Evolutionary conservation across 2,113 vertebrate genomes (phyloP), one percentile per base, ranked within the genome.

Genomic region (Trogon surrucura): DNA sequence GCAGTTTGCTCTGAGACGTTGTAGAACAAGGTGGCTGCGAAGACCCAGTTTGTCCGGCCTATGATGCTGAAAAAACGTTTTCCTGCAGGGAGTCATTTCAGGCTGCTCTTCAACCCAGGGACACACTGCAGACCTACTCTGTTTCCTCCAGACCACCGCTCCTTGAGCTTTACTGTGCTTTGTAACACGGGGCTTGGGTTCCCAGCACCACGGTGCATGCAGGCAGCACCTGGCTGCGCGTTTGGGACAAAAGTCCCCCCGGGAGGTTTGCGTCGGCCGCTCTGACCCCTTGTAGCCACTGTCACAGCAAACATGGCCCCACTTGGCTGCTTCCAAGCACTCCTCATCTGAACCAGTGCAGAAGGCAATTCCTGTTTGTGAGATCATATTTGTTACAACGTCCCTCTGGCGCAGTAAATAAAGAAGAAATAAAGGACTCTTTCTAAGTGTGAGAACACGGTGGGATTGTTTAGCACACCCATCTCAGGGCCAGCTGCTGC

Each of bases 201-300:
- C 44, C 32, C 6, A 1, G 79, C 79, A 56, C 27, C 72, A 8
- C 2, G 0, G 9, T 23, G 64, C 41, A 4, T 9, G 53, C 80
- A 73, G 79, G 51, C 57, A 57, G 44, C 1, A 20, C 67, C 61
- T 41, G 64, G 45, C 79, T 17, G 22, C 0, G 2, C 7, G 9
- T 70, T 58, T 27, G 69, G 86, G 91, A 29, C 7, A 5, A 62
- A 64, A 51, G 27, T 7, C 48, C 69, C 69, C 3, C 0, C 32
- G 26, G 23, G 22, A 17, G 45, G 51, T 16, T 6, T 47, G 21
- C 22, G 41, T 4, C 4, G 1, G 26, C 50, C 1, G 0, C 72
- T 22, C 58, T 78, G 91, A 81, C 51, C 89, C 84, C 65, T 3
- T 29, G 5, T 4, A 38, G 64, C 58, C 5, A 4, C 91, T 44